Conservation (phyloP, 2,888 invertebrate species). For the Thelaira solivaga region DNA sequence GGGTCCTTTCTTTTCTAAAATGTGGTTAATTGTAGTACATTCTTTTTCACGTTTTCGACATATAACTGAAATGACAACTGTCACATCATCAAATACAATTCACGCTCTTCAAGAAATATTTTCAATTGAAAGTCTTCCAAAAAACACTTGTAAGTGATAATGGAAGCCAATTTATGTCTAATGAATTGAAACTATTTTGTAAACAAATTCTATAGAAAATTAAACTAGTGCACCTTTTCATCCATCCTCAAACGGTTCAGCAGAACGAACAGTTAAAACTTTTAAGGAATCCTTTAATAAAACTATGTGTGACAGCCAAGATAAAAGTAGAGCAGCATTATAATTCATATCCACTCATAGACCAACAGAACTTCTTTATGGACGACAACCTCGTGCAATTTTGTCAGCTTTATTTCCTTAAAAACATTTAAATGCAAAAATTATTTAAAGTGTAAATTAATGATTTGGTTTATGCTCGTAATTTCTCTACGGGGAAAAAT, state of each 20-base stretch:
- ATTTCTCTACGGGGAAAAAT: not conserved
- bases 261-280: not conserved
- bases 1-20: slow-evolving; percentile 15
- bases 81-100: slow-evolving; percentile 11
- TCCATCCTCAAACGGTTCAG: not conserved
- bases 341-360: slow-evolving; percentile 6
- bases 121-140: not conserved
- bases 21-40: slow-evolving; percentile 34
- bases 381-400: not conserved
- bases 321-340: not conserved
- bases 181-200: not conserved
- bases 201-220: not conserved
- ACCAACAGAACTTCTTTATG: too few relatives aligned
- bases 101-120: not conserved
- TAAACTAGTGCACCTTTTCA: not conserved
- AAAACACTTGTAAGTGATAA: not conserved
- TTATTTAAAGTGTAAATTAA: not conserved
- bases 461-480: not conserved
- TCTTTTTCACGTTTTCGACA: slow-evolving; percentile 22
- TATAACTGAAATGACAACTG: slow-evolving; percentile 3
- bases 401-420: not conserved
- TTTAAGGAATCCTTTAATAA: slow-evolving; percentile 1
- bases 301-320: not conserved
- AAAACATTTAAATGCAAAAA: not conserved
- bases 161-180: not conserved